These are phyloP conservation scores for Rynchops niger DNA, from an alignment of 2,113 vertebrate genomes.

Conservation along the genomic window DNA sequence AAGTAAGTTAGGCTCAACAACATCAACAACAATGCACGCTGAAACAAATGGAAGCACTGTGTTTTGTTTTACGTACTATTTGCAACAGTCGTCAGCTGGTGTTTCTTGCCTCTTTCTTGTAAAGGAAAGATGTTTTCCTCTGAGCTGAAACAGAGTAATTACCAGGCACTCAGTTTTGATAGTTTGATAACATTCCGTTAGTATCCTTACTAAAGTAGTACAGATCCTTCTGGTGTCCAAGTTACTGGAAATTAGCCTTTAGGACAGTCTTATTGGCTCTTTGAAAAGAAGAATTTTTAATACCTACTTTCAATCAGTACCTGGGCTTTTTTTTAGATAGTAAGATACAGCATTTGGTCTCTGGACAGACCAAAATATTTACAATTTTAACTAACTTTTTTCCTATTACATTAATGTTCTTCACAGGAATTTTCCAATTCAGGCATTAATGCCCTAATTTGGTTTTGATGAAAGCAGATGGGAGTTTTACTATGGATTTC, in stretches of 20 bases:
- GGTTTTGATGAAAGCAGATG: background rate
- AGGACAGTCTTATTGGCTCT: background rate
- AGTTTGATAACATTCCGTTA: background rate
- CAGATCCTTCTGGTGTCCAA: background rate
- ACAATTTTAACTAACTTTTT: background rate
- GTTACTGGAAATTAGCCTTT: background rate
- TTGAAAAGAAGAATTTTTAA: background rate
- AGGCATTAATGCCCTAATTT: background rate
- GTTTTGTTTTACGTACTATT: background rate
- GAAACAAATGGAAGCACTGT: background rate
- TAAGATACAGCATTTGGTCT: background rate
- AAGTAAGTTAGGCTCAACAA: background rate
- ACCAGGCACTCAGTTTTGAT: background rate
- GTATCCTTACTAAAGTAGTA: background rate
- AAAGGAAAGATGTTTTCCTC: background rate
- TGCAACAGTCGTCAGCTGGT: background rate
- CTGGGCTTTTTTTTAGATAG: background rate
- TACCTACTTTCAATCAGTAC: background rate
- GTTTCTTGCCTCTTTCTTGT: background rate
- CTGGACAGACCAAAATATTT: background rate
- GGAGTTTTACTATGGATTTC: background rate
- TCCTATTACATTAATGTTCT: background rate
- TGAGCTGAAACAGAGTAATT: background rate
- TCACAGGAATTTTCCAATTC: background rate
- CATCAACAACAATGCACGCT: background rate